Base-by-base conservation (phyloP, 2,797 vertebrate species). In the Enteromius fasciolatus region DNA sequence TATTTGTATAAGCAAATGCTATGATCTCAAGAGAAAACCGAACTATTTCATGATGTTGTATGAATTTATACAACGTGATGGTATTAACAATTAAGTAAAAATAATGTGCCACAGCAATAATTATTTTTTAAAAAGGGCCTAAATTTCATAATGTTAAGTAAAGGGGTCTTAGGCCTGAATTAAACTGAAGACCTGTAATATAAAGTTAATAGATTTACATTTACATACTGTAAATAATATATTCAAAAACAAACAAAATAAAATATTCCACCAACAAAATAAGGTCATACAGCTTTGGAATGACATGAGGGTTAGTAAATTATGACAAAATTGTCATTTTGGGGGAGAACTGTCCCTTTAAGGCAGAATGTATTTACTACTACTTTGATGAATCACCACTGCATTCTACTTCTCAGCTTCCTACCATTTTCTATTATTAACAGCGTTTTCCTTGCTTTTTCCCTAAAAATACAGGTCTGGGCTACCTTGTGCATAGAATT, bases 381-480 rank as follows among this genome's bases (percentile, higher is more conserved):
- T 79, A 54, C 46, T 23, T 18, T 50, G 33, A 20, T 63, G 41
- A 73, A 81, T 73, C 68, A 81, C 28, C 68, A 33, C 28, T 57
- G 6, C 14, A 41, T 79, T 57, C 15, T 54, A 28, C 17, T 41
- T 36, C 5, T 59, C 66, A 72, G 39, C 25, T 36, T 52, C 18
- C 48, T 52, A 23, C 33, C 10, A 31, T 36, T 41, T 44, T 59
- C 7, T 18, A 80, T 46, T 73, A 18, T 48, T 80, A 57, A 79
- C 23, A 59, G 23, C 7, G 44, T 57, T 52, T 31, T 48, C 28
- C 14, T 48, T 48, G 2, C 1, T 17, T 72, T 52, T 23, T 9
- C 8, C 3, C 57, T 61, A 41, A 10, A 59, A 14, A 44, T 59
- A 57, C 18, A 10, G 67, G 25, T 59, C 76, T 12, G 48, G 20